Evolutionary conservation across 64 coral and sea anemone genomes (phyloP).

Genomic region (Actinia equina): DNA sequence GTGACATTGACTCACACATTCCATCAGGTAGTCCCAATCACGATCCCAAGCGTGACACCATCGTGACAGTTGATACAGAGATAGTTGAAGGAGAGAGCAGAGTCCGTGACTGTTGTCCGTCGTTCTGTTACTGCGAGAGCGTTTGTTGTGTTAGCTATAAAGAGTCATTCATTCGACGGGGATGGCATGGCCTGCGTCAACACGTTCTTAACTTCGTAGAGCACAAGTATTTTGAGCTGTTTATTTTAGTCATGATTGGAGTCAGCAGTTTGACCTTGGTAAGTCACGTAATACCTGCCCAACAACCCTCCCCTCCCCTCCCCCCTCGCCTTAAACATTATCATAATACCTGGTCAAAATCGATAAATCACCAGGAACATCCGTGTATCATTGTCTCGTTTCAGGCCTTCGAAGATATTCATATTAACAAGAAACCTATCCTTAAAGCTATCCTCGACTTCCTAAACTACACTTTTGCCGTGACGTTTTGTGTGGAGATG

Average conservation of each 20-base stretch:
- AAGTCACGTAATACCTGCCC: slow-evolving; percentile 14
- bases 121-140: slow-evolving; percentile 87
- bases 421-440: slow-evolving; percentile 14
- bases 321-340: too few relatives aligned
- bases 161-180: slow-evolving; percentile 75
- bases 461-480: slow-evolving; percentile 86
- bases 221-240: slow-evolving; percentile 98
- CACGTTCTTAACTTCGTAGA: slow-evolving; percentile 72
- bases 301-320: too few relatives aligned
- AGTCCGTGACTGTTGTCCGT: slow-evolving; percentile 84
- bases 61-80: slow-evolving; percentile 91
- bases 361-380: too few relatives aligned
- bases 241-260: slow-evolving; percentile 89
- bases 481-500: slow-evolving; percentile 86
- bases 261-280: slow-evolving; percentile 95
- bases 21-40: slow-evolving; percentile 57
- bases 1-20: slow-evolving; percentile 92
- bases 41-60: slow-evolving; percentile 91
- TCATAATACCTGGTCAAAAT: too few relatives aligned
- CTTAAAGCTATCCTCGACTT: slow-evolving; percentile 34
- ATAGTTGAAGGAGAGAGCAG: slow-evolving; percentile 42
- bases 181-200: slow-evolving; percentile 70
- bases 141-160: slow-evolving; percentile 69
- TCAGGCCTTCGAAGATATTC: slow-evolving; percentile 92
- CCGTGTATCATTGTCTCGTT: slow-evolving; percentile 14